Evolutionary conservation across 1,140 invertebrate genomes (phyloP).

Genomic region (Trachymyrmex cornetzi): DNA sequence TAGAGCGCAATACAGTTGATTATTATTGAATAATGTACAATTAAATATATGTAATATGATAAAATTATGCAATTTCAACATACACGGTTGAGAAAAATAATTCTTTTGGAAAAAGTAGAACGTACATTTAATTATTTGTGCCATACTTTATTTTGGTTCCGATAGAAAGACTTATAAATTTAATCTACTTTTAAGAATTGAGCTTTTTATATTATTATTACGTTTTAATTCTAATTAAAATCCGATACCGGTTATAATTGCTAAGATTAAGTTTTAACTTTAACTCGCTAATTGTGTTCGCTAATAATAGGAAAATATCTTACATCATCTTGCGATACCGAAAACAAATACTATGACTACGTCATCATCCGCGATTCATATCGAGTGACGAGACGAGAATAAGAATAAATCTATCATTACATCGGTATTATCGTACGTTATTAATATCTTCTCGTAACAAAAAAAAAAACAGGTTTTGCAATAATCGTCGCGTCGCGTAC

Average conservation of each 20-base stretch:
- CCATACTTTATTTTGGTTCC: background rate
- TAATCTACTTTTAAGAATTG: background rate
- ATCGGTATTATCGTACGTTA: constrained; percentile 9
- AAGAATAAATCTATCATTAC: constrained; percentile 9
- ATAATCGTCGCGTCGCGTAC: too few species aligned
- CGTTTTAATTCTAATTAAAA: background rate
- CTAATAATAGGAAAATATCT: background rate
- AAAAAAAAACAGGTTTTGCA: background rate
- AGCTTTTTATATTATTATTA: background rate
- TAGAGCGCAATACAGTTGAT: background rate
- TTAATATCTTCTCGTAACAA: background rate
- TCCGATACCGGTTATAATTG: too few species aligned
- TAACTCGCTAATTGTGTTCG: background rate
- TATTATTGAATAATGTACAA: background rate
- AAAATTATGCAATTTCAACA: background rate
- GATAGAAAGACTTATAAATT: background rate
- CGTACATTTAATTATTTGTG: background rate
- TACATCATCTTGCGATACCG: background rate
- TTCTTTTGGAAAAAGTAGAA: background rate
- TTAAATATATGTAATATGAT: background rate
- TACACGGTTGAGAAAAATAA: background rate
- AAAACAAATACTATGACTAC: background rate
- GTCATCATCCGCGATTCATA: background rate
- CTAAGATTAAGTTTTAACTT: background rate
- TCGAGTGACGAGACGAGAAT: background rate